These are phyloP conservation scores for Danionella dracula DNA, from an alignment of 2,797 vertebrate species.

Conservation along the genomic window DNA sequence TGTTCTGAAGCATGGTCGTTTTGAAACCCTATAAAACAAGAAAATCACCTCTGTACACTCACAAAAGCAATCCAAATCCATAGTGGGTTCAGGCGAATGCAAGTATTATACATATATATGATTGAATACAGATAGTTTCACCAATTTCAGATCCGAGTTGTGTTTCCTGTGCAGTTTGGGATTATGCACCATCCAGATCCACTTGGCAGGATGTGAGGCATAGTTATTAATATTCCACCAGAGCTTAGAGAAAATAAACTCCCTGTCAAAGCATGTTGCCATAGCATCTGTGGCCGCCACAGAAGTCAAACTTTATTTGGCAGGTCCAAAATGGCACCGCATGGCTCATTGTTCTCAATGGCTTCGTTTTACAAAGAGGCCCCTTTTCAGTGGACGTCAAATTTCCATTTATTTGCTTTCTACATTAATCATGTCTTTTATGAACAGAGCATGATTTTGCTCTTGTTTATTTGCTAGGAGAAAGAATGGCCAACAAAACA, in stretches of 20 bases:
- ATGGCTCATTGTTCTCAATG: conserved; percentile 56
- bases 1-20: not conserved
- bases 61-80: not conserved
- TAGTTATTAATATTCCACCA: conserved; percentile 63
- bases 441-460: conserved; percentile 48
- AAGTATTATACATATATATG: conserved; percentile 1
- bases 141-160: conserved; percentile 47
- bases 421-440: conserved; percentile 49
- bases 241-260: conserved; percentile 62
- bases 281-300: conserved; percentile 56
- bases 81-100: not conserved
- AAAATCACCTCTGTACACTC: not conserved
- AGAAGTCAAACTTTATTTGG: conserved; percentile 51
- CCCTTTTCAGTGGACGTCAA: conserved; percentile 58
- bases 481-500: conserved; percentile 51
- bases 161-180: conserved; percentile 49
- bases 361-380: conserved; percentile 54
- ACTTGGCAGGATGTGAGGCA: conserved; percentile 54
- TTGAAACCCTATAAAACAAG: not conserved
- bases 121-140: conserved; percentile 47
- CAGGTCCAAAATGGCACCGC: conserved; percentile 43
- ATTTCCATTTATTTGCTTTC: conserved; percentile 57
- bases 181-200: conserved; percentile 53
- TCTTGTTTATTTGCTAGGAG: conserved; percentile 36
- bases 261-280: conserved; percentile 62